Conservation (phyloP, 2,113 vertebrate genomes). For the Saimiri boliviensis region DNA sequence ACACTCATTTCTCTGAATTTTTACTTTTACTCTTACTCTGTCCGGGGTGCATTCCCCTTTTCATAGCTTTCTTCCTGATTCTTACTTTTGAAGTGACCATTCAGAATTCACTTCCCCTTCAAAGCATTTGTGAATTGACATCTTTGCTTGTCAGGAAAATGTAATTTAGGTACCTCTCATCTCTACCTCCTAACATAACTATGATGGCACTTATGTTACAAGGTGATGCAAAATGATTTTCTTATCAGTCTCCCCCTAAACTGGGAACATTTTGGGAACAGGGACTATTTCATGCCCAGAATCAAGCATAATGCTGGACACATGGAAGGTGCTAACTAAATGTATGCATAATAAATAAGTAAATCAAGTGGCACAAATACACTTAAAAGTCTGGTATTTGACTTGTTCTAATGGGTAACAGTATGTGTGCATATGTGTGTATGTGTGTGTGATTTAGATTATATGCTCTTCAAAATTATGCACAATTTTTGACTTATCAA, state of each 20-base stretch:
- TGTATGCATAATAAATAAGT: not conserved
- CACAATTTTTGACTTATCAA: not conserved
- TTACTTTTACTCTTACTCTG: not conserved
- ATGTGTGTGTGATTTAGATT: not conserved
- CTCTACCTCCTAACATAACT: not conserved
- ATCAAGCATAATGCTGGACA: not conserved
- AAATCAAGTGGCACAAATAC: not conserved
- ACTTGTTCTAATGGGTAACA: not conserved
- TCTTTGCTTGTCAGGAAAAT: not conserved
- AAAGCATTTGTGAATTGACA: not conserved
- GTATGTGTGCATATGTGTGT: not conserved
- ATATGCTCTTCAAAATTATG: conserved; percentile 15
- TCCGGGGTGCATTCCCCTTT: not conserved
- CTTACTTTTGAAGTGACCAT: not conserved
- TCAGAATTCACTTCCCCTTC: not conserved
- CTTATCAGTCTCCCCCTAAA: not conserved
- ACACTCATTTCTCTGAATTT: not conserved
- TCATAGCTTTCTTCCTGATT: not conserved
- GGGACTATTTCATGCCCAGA: not conserved
- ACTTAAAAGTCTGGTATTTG: not conserved
- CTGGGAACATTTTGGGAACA: not conserved
- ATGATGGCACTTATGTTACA: not conserved
- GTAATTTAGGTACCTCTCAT: not conserved
- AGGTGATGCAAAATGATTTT: not conserved
- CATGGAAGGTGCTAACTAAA: not conserved